Base-by-base conservation (phyloP, 1,140 invertebrate species). In the Drosophila miranda region DNA sequence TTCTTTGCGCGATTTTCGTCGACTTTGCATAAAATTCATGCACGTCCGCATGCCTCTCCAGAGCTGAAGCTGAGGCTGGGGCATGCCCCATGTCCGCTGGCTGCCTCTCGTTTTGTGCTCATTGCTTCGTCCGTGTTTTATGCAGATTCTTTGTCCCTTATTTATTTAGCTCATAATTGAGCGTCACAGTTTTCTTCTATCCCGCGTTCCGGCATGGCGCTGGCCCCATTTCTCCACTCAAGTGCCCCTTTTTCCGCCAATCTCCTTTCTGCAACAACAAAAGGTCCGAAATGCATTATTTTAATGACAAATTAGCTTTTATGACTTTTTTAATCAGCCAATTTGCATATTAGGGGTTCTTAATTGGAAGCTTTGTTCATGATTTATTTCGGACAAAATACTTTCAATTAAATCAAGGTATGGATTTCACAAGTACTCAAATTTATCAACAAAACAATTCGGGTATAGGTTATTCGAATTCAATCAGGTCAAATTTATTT, bases 21-120 rank as follows among this genome's bases (percentile, higher is more conserved):
- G 75, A 87, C 70, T 87, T 87, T 81, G 82, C 82, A 87, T 82
- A 78, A 87, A 87, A 87, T 82, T 87, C 78, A 71, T 70, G 77
- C 73, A 86, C 81, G 81, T 86, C 69, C 80, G 58, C 48, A 43
- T 45, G 19, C 42, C 41, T 54, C 14, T 19, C 42, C 53, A 19
- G 13, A 14, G 14, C 48, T 26, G 48, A 43, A 45, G 46, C 55
- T 56, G 26, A 5, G 2, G 55, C 55, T 50, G 48, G 48, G 41
- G 14, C 21, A n/a, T 49, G 34, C 28, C 28, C 41, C 42, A 9
- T 9, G 43, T 48, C 23, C 30, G 13, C 26, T 21, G 7, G 30
- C 21, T n/a, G 23, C 34, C 30, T 62, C 53, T 43, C 8, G 38
- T 64, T 60, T 50, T 13, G 21, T 50, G 52, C 54, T 59, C 58